Conservation (phyloP, 1,140 invertebrate genomes). For the Pseudomyrmex dendroicus region DNA sequence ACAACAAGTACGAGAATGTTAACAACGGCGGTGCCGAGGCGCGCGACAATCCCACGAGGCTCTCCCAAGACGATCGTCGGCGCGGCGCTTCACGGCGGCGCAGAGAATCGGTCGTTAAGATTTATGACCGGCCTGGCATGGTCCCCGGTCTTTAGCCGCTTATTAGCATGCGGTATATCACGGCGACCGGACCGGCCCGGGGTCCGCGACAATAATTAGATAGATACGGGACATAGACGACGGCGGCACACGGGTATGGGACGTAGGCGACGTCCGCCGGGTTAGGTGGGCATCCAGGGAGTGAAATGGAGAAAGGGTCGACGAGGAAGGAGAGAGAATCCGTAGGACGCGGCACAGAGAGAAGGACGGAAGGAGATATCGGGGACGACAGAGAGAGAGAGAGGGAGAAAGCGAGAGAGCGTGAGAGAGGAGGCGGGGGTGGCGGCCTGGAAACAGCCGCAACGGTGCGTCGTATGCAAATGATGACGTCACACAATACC, state of each 20-base stretch:
- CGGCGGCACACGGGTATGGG: conserved; percentile 72
- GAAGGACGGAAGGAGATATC: conserved; percentile 62
- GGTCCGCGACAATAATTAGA: conserved; percentile 85
- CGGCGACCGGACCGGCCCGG: conserved; percentile 74
- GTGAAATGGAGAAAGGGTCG: conserved; percentile 55
- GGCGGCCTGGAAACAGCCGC: conserved; percentile 70
- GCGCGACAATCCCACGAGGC: conserved; percentile 35
- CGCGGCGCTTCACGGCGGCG: conserved; percentile 72
- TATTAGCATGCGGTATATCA: conserved; percentile 86
- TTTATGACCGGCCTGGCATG: conserved; percentile 81
- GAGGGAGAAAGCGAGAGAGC: conserved; percentile 8
- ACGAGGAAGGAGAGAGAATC: conserved; percentile 41
- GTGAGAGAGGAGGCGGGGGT: conserved; percentile 69
- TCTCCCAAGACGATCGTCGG: conserved; percentile 77
- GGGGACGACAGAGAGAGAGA: conserved; percentile 56
- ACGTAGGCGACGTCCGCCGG: conserved; percentile 72
- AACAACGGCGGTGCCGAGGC: conserved; percentile 21
- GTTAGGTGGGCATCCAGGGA: conserved; percentile 76
- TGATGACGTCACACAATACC: conserved; percentile 84
- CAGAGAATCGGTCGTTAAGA: conserved; percentile 82
- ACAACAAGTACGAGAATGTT: conserved; percentile 57
- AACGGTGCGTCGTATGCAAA: conserved; percentile 84
- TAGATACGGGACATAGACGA: conserved; percentile 83
- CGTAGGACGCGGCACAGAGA: background rate
- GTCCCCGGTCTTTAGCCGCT: conserved; percentile 85